Evolutionary conservation across 2,113 vertebrate genomes (phyloP).

Genomic region (Kryptolebias marmoratus): DNA sequence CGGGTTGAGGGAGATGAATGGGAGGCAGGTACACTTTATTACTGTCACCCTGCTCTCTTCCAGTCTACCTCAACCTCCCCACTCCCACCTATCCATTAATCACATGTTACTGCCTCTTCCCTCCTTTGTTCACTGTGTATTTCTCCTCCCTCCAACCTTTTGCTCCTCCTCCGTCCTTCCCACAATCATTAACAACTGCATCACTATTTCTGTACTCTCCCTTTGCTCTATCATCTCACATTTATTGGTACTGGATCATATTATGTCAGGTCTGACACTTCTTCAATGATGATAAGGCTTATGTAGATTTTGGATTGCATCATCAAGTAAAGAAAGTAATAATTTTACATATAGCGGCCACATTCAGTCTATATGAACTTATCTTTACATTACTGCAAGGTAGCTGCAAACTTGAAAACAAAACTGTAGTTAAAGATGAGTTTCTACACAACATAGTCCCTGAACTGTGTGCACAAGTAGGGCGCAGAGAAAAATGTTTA

Average conservation of each 20-base stretch:
- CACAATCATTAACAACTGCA: slow-evolving; percentile 47
- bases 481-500: no score
- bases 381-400: no score
- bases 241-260: slow-evolving; percentile 32
- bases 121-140: slow-evolving; percentile 72
- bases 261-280: slow-evolving; percentile 17
- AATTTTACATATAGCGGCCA: neutral
- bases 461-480: no score
- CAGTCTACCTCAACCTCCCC: slow-evolving; percentile 94
- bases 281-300: slow-evolving; percentile 13
- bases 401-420: no score
- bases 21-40: slow-evolving; percentile 97
- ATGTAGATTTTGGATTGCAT: slow-evolving; percentile 6
- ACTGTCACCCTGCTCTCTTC: slow-evolving; percentile 98
- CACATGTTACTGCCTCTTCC: slow-evolving; percentile 75
- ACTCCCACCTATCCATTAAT: slow-evolving; percentile 86
- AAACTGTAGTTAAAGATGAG: no score
- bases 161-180: slow-evolving; percentile 60
- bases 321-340: neutral
- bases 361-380: neutral
- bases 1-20: slow-evolving; percentile 99
- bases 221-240: slow-evolving; percentile 26
- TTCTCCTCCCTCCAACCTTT: slow-evolving; percentile 65
- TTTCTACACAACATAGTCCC: no score
- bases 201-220: slow-evolving; percentile 54